These are phyloP conservation scores for Tribolium castaneum DNA, from an alignment of 1,140 invertebrate genomes.

Conservation along the genomic window DNA sequence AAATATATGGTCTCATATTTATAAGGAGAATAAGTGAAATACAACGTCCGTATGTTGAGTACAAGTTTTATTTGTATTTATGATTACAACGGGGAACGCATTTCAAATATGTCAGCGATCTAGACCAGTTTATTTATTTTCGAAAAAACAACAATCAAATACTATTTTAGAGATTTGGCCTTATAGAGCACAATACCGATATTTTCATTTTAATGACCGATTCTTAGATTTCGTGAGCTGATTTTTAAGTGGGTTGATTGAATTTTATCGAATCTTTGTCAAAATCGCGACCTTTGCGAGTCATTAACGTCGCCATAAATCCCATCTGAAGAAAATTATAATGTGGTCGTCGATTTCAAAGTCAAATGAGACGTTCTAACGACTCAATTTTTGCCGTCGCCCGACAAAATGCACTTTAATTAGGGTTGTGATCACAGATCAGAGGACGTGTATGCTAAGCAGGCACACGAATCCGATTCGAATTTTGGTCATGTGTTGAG, in stretches of 20 bases:
- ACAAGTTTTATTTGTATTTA: constrained; percentile 27
- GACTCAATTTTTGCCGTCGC: background rate
- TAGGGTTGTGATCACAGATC: background rate
- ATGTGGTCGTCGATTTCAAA: background rate
- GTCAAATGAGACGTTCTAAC: constrained; percentile 9
- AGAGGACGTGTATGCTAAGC: background rate
- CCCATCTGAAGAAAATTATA: background rate
- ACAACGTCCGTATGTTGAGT: constrained; percentile 18
- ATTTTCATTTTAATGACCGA: constrained; percentile 46
- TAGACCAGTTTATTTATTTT: background rate
- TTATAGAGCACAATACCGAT: constrained; percentile 45
- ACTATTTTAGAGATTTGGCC: constrained; percentile 41
- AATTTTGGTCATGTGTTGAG: constrained; percentile 38
- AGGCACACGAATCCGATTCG: background rate
- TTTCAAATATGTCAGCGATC: constrained; percentile 19
- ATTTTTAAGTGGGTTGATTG: constrained; percentile 36
- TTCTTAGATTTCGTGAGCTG: constrained; percentile 43
- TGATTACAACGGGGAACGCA: constrained; percentile 20
- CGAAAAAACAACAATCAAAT: constrained; percentile 30
- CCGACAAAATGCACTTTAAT: background rate
- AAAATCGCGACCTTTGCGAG: constrained; percentile 11
- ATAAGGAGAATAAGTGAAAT: constrained; percentile 20
- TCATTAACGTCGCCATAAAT: constrained; percentile 30
- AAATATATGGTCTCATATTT: constrained; percentile 1
- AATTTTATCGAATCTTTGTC: constrained; percentile 8